Percentiles rank a stretch among this genome's conserved stretches.
These are phyloP conservation scores for Coenonympha arcania DNA, from an alignment of 2,888 invertebrate species.

Conservation along the genomic window DNA sequence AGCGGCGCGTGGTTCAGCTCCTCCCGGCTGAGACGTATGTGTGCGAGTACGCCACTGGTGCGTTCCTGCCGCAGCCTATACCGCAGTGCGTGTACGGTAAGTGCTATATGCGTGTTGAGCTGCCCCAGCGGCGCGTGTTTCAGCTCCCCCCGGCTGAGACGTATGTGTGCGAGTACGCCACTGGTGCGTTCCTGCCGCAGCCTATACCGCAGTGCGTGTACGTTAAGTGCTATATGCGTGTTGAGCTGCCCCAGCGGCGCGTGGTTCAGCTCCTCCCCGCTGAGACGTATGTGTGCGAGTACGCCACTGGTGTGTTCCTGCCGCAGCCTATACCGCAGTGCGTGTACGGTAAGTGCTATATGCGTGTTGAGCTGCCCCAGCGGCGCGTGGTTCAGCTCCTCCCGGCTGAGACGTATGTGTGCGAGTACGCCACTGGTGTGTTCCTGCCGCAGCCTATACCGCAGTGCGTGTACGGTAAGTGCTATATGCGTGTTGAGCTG, in stretches of 20 bases:
- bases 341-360: too few relatives aligned
- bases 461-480: slow-evolving; percentile 78
- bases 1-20: too few relatives aligned
- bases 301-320: too few relatives aligned
- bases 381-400: slow-evolving; percentile 76
- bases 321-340: too few relatives aligned
- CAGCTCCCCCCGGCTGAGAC: slow-evolving; percentile 72
- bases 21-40: too few relatives aligned
- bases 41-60: too few relatives aligned
- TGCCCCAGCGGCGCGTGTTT: slow-evolving; percentile 80
- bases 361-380: slow-evolving; percentile 80
- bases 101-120: slow-evolving; percentile 78
- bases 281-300: too few relatives aligned
- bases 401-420: slow-evolving; percentile 77
- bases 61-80: too few relatives aligned
- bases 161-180: slow-evolving; percentile 79
- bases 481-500: too few relatives aligned
- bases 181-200: slow-evolving; percentile 78
- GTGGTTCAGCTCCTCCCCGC: too few relatives aligned
- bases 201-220: slow-evolving; percentile 83
- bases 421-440: slow-evolving; percentile 77
- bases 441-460: slow-evolving; percentile 82
- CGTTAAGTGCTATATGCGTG: slow-evolving; percentile 67
- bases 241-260: too few relatives aligned
- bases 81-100: too few relatives aligned